Conservation (phyloP, 2,113 vertebrate species). For the Thymallus thymallus region DNA sequence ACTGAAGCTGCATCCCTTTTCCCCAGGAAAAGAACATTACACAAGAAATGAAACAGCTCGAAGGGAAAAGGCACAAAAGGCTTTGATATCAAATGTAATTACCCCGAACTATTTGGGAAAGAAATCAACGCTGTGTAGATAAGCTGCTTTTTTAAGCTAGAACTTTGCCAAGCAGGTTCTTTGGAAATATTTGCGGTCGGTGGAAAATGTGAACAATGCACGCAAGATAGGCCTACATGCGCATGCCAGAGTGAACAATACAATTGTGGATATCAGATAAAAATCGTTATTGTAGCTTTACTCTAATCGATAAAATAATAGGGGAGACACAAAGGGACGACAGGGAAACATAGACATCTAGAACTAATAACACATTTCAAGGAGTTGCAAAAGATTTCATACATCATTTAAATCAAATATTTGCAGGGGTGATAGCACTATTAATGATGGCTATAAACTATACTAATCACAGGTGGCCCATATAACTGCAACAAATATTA, state of each 20-base stretch:
- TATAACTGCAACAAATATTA: constrained; percentile 51
- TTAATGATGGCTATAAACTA: constrained; percentile 67
- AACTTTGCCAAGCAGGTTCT: background rate
- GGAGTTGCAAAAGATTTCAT: constrained; percentile 29
- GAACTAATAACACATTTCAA: background rate
- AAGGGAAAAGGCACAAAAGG: constrained; percentile 18
- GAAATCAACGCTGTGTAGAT: constrained; percentile 5
- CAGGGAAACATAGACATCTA: background rate
- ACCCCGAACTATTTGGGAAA: constrained; percentile 28
- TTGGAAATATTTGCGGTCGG: background rate
- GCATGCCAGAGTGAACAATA: background rate
- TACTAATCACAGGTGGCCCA: constrained; percentile 48
- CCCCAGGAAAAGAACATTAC: background rate
- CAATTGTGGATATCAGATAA: background rate
- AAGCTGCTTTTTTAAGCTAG: constrained; percentile 6
- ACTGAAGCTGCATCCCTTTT: background rate
- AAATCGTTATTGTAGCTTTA: background rate
- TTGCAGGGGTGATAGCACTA: constrained; percentile 58
- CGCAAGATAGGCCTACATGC: background rate
- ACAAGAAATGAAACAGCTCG: constrained; percentile 30
- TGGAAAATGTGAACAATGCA: background rate
- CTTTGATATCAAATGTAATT: constrained; percentile 24
- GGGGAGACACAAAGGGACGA: background rate
- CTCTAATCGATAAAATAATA: background rate
- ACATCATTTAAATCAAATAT: constrained; percentile 65